Evolutionary conservation across 2,113 vertebrate genomes (phyloP), one percentile per base, ranked within the genome.

Genomic region (Ovis aries): DNA sequence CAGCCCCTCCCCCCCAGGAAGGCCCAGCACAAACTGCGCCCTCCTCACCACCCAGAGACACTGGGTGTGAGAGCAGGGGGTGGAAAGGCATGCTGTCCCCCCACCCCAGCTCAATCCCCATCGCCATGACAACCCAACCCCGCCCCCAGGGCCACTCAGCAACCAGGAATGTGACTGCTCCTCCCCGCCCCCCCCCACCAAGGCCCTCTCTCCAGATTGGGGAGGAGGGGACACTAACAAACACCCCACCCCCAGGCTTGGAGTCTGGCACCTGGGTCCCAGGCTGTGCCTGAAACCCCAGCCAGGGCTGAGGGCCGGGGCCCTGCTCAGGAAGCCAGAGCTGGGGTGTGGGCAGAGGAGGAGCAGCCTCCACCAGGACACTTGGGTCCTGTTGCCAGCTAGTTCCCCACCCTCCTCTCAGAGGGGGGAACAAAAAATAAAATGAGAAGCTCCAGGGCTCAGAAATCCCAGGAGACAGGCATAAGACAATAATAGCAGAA

Each of bases 101-200:
- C 96, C 96, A 92, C 62, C 84, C 96, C 95, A 97, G 96, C 97
- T 95, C 6, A 97, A 95, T 95, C 96, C 71, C 77, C 59, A 92
- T 98, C 90, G 13, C 94, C 86, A 98, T 97, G 98, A 97, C 98
- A 98, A 98, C 98, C 81, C 85, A 83, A 81, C 98, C 97, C 98
- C 98, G 90, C 98, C 98, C 97, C 98, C 89, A 1, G 82, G 95
- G 97, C 98, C 98, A 98, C 95, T 98, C 98, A 98, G 97, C 98
- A 94, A 97, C 91, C 93, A 97, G 97, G 98, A 98, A 98, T 98
- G 98, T 97, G 96, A 45, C 96, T 40, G 25, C 98, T 97, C 98
- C 94, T 96, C 98, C 97, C 98, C 94, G 95, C 98, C 97, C 97
- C 62, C 97, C 95, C 17, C 6, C 40, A 43, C 40, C 40, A 45